phyloP scores from a whole-genome alignment of 92 coral and sea anemone genomes.

The Zoanthus sansibaricus region DNA sequence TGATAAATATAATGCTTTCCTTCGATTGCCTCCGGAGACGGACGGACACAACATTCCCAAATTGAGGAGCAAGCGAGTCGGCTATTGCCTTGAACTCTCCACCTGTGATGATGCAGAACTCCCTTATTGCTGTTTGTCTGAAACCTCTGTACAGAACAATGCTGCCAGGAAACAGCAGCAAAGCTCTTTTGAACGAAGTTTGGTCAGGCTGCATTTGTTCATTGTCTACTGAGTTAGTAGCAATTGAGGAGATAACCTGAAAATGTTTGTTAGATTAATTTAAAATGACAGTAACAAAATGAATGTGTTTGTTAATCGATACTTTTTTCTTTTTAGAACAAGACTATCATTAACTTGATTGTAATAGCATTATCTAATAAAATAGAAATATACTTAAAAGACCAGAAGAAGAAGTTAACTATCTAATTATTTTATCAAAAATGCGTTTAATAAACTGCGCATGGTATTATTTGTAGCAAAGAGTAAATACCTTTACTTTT shows the following conservation, averaged over 20 bases:
- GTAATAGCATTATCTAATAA: background rate
- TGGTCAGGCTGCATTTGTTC: background rate
- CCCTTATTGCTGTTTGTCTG: conserved; percentile 31
- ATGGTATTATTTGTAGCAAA: background rate
- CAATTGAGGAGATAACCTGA: background rate
- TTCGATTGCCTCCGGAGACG: conserved; percentile 1
- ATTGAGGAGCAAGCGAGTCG: background rate
- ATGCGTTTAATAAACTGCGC: background rate
- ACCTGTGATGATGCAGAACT: conserved; percentile 8
- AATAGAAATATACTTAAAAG: background rate
- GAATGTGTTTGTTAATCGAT: background rate
- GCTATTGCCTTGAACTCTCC: conserved; percentile 4
- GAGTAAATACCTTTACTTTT: too few species aligned
- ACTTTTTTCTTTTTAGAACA: background rate
- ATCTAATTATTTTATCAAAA: background rate
- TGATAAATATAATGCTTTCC: background rate
- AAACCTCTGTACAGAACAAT: conserved; percentile 46
- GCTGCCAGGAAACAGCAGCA: conserved; percentile 39
- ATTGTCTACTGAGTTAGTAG: background rate
- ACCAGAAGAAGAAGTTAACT: background rate
- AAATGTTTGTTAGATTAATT: background rate
- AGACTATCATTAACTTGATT: background rate
- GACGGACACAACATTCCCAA: background rate
- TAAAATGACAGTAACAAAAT: background rate
- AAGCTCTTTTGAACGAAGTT: background rate